Evolutionary conservation across 2,113 vertebrate species (phyloP), one percentile per base, ranked within the genome.

Genomic region (Notarius lentiginosus): DNA sequence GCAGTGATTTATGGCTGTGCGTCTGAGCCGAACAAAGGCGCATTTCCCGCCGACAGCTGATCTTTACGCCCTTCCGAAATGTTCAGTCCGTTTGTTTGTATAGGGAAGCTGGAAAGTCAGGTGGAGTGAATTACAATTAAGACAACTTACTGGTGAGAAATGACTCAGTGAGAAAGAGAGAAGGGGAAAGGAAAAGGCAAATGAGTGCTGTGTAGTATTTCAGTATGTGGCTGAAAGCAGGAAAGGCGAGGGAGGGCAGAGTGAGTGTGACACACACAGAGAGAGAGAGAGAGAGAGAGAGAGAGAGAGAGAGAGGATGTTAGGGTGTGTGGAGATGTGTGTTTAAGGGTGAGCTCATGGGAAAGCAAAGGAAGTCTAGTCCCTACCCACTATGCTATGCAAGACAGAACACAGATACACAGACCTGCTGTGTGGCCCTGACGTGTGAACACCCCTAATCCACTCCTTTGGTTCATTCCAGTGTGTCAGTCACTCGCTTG

Each of bases 371-470:
- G 41, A 73, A 87, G 81, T 79, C 79, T 87, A 82, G 58, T 87
- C 55, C 72, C 55, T 85, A 65, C 83, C 80, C 87, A 82, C 70
- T 51, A 81, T 87, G 90, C 87, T 85, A 88, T 61, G 65, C 2
- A 51, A 92, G 90, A 92, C 88, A 90, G 70, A 92, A 91, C 91
- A 87, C 90, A 93, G 89, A 91, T 87, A 84, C 87, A 85, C 82
- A 87, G 85, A 89, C 90, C 1, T 47, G 87, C 89, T 82, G 84
- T 47, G 83, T 84, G 84, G 82, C 88, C 89, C 79, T 88, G 24
- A 87, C 49, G 79, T 87, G 60, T 91, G 79, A 87, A 88, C 82
- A 84, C 84, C 83, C 87, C 84, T 41, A 63, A 79, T 72, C 83
- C 18, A 30, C 18, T 85, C 66, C 81, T 79, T 72, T 81, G 41